Evolutionary conservation across 1,140 invertebrate genomes (phyloP).

Genomic region (Ceratosolen fusciceps): DNA sequence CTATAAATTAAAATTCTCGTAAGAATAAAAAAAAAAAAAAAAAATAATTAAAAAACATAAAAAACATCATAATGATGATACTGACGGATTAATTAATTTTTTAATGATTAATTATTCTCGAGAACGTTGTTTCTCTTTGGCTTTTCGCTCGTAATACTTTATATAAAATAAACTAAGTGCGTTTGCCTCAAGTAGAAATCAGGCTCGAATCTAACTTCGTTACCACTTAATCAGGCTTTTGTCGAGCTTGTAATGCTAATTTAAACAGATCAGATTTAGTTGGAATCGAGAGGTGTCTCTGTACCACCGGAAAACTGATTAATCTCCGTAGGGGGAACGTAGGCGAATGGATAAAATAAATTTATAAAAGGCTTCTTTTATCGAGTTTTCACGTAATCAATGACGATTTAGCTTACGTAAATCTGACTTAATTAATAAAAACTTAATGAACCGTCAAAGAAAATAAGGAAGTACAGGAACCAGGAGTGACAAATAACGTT

Average conservation of each 20-base stretch:
- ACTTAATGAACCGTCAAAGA: too few species aligned
- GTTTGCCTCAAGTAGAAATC: not conserved
- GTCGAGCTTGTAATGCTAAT: slow-evolving; percentile 14
- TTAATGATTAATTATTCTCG: not conserved
- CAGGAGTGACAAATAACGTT: too few species aligned
- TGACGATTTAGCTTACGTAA: too few species aligned
- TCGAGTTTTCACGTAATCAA: too few species aligned
- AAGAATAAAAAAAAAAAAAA: too few species aligned
- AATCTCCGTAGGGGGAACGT: not conserved
- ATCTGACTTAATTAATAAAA: too few species aligned
- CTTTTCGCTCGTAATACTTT: not conserved
- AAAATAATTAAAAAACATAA: too few species aligned
- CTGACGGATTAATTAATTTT: too few species aligned
- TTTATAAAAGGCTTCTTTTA: too few species aligned
- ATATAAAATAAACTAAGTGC: not conserved
- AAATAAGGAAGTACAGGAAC: too few species aligned
- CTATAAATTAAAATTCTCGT: too few species aligned
- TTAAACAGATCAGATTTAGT: slow-evolving; percentile 16
- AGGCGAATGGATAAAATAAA: not conserved
- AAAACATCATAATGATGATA: too few species aligned
- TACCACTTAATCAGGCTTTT: slow-evolving; percentile 6
- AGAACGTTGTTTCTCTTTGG: not conserved
- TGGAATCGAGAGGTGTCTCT: not conserved
- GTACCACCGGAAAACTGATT: not conserved
- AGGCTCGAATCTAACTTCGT: not conserved